Base-by-base conservation (phyloP, 1,140 invertebrate species). In the Acromyrmex charruanus region DNA sequence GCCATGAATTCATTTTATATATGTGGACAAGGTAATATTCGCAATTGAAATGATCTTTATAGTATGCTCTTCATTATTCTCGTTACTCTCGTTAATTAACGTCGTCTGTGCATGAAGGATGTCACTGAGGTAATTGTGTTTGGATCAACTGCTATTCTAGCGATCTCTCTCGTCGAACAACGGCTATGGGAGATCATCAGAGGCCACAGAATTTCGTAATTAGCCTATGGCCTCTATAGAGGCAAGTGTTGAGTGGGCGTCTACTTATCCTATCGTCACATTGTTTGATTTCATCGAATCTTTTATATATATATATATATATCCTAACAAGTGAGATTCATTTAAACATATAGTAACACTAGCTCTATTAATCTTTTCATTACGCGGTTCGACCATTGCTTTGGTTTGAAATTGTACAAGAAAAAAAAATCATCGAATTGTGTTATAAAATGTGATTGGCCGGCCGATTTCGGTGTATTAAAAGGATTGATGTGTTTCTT, bases 191-290 rank as follows among this genome's bases (percentile, higher is more conserved):
- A 77, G 44, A 75, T 85, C 61, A 53, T 90, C 68, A 66, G 58
- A 74, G 75, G n/a, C 61, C 80, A 87, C 89, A 75, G 86, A 71
- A 85, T 90, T 75, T 90, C 86, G 80, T 90, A 90, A 90, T 90
- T 90, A 90, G 88, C 53, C 59, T 16, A 31, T 58, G 69, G 35
- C 25, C 35, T 59, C 5, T 51, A 68, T n/a, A 72, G 31, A 79
- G 72, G 61, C 69, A 90, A 72, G 88, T 87, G 88, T 90, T 77
- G 85, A 79, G 69, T 84, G 61, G 88, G 58, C 35, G 39, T 49
- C 88, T 77, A 89, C 84, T 90, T 87, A 51, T 89, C 63, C 58
- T 86, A 53, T 72, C 72, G 10, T 44, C 35, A 51, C 65, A 87
- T 90, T 89, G 72, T 90, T 87, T 89, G 79, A 87, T 86, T 86